These are phyloP conservation scores for Deilephila porcellus DNA, from an alignment of 2,888 invertebrate species.

Conservation along the genomic window DNA sequence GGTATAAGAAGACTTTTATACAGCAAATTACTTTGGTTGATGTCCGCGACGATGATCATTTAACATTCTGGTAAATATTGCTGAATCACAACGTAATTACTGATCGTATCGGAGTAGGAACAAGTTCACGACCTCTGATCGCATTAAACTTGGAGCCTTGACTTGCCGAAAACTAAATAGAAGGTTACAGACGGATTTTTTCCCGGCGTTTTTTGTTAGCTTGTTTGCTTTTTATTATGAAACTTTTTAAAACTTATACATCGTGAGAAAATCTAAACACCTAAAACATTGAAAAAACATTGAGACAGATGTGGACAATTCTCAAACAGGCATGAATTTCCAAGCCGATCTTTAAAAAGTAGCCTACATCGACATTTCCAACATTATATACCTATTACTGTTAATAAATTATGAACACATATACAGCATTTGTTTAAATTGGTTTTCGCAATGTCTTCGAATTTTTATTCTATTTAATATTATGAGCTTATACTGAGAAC, in stretches of 20 bases:
- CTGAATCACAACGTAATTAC: conserved; percentile 45
- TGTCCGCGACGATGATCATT: conserved; percentile 20
- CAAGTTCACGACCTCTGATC: conserved; percentile 29
- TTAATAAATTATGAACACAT: too few relatives aligned
- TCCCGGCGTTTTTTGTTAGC: background rate
- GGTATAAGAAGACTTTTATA: background rate
- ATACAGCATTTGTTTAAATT: background rate
- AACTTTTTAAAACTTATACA: background rate
- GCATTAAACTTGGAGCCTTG: conserved; percentile 16
- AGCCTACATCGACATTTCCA: too few relatives aligned
- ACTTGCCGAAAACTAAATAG: conserved; percentile 23
- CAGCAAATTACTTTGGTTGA: background rate
- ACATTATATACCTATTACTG: too few relatives aligned
- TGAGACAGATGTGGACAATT: too few relatives aligned
- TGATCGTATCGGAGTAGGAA: conserved; percentile 40
- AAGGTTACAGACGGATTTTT: background rate
- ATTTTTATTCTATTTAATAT: background rate
- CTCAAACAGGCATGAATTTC: too few relatives aligned
- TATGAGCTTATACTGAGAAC: conserved; percentile 6
- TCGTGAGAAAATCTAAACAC: background rate
- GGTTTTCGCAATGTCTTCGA: too few relatives aligned
- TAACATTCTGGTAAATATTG: conserved; percentile 35
- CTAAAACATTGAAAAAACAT: background rate
- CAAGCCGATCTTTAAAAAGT: too few relatives aligned
- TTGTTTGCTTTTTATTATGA: background rate